phyloP scores from a whole-genome alignment of 1,140 invertebrate genomes.

The Penaeus japonicus region DNA sequence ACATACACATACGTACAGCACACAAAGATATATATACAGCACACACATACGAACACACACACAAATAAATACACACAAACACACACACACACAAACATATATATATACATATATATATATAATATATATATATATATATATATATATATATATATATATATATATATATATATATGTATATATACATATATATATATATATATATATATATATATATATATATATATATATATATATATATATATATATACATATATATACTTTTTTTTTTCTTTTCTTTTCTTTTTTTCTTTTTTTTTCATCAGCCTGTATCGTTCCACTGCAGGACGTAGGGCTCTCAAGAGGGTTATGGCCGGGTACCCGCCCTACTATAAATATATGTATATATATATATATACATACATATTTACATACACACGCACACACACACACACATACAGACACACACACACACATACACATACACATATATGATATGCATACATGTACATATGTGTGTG shows the following conservation, averaged over 20 bases:
- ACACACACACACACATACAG: background rate
- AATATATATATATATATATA: no score
- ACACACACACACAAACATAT: no score
- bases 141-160: background rate
- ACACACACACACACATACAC: no score
- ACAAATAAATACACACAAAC: no score
- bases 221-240: background rate
- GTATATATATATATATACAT: background rate
- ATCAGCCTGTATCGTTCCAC: no score
- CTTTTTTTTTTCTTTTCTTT: background rate
- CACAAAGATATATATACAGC: no score
- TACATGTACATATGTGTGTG: background rate
- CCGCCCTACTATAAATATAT: no score
- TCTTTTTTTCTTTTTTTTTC: background rate
- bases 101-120: background rate
- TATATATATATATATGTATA: no score
- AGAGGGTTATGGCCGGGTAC: no score
- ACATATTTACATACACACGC: background rate
- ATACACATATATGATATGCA: background rate
- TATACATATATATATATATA: background rate
- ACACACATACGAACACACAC: no score
- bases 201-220: constrained; percentile 1
- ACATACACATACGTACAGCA: no score
- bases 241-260: background rate
- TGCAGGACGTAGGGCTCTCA: no score